Base-by-base conservation (phyloP, 2,113 vertebrate genomes). In the Electrona antarctica region DNA sequence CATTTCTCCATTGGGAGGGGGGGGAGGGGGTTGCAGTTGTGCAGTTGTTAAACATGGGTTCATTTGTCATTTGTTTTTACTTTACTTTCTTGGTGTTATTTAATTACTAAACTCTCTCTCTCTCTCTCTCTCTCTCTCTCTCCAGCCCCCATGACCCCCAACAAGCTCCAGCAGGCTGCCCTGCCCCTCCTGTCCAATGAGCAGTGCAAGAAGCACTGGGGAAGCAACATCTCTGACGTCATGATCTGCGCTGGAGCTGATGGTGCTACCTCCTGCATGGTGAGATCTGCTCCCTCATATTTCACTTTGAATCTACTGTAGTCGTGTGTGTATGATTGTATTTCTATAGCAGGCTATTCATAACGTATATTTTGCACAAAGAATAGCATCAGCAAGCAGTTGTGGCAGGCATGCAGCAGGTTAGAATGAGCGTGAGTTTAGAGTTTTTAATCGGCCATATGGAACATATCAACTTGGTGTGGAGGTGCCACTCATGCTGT, bases 121-220 rank as follows among this genome's bases (percentile, higher is more conserved):
- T 41, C 33, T 41, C 33, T 21, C 15, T 57, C 15, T 64, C 12
- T 60, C n/a, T 14, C 41, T 28, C 15, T 59, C 11, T 10, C 13
- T 56, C 5, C 78, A 90, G 90, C 86, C 77, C 9, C 88, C 77
- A 72, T 50, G 5, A 92, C 92, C n/a, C 91, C 91, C 79, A 89
- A 87, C 85, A 57, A 69, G 49, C 85, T 93, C 58, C 93, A 93
- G 80, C 89, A 93, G 87, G 84, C 81, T 0, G 52, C 89, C 3
- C 80, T 92, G 14, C 91, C 89, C 1, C 84, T 94, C 58, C 60
- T 92, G 65, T 88, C 91, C 75, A 88, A 85, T 0, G 9, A 83
- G 0, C 29, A 71, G 49, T 93, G 87, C 15, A 87, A 45, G 41
- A 28, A 0, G 1, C 72, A 82, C 81, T 92, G 91, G 90, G 91